Evolutionary conservation across 1,140 invertebrate genomes (phyloP), one percentile per base, ranked within the genome.

Genomic region (Chymomyza costata): DNA sequence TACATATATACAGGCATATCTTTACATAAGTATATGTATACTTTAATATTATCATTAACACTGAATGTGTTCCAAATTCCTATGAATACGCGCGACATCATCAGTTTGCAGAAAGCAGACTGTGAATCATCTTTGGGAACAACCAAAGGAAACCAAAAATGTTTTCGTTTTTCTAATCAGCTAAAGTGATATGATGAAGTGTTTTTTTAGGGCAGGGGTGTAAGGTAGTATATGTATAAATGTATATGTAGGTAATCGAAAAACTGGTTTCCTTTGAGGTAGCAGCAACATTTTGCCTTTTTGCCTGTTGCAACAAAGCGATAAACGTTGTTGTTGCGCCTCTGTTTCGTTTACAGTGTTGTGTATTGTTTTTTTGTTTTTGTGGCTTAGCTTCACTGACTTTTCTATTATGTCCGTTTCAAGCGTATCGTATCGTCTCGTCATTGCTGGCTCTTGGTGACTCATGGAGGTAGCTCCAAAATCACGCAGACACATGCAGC

Each of bases 181-280:
- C 25, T 14, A 8, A 25, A 25, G 21, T 25, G 21, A 8, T 25
- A 8, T n/a, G n/a, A n/a, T n/a, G n/a, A n/a, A n/a, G n/a, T n/a
- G n/a, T n/a, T n/a, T n/a, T n/a, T n/a, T n/a, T n/a, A n/a, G n/a
- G n/a, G n/a, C n/a, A n/a, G n/a, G n/a, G n/a, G n/a, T n/a, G n/a
- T n/a, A n/a, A n/a, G n/a, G n/a, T n/a, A 25, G 21, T 25, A 25
- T 25, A 8, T 25, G 8, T 25, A 25, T 25, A 8, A 8, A n/a
- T n/a, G n/a, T n/a, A n/a, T n/a, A n/a, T n/a, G n/a, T n/a, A 16
- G 32, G 19, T 25, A 37, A 38, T 34, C 39, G 32, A 32, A 60
- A 62, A 63, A 76, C 70, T 78, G 65, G 71, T 78, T 76, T 70
- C 44, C 57, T 53, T 56, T 56, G 58, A 39, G 19, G 21, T 8